phyloP scores from a whole-genome alignment of 1,140 invertebrate species.

The Drosophila serrata region DNA sequence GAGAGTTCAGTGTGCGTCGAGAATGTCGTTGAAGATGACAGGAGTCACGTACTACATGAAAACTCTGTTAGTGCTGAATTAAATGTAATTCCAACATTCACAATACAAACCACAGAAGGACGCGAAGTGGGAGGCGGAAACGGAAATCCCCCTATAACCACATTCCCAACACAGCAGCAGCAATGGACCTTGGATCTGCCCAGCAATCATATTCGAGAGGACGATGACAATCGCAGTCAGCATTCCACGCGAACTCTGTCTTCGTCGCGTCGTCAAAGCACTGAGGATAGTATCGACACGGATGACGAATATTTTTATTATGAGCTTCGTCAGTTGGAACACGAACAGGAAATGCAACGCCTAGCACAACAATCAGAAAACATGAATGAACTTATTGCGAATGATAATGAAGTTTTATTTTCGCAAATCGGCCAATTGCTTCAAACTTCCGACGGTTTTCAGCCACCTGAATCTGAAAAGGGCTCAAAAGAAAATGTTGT shows the following conservation, averaged over 20 bases:
- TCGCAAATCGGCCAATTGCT: slow-evolving; percentile 74
- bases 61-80: neutral
- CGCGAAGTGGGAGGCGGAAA: neutral
- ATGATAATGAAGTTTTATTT: slow-evolving; percentile 84
- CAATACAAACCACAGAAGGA: slow-evolving; percentile 5
- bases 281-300: slow-evolving; percentile 96
- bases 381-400: slow-evolving; percentile 72
- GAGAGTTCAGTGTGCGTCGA: slow-evolving; percentile 32
- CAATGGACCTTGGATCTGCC: slow-evolving; percentile 91
- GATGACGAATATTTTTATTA: slow-evolving; percentile 98
- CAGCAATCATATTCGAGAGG: slow-evolving; percentile 87
- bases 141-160: neutral
- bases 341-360: slow-evolving; percentile 92
- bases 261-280: slow-evolving; percentile 94
- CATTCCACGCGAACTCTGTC: slow-evolving; percentile 94
- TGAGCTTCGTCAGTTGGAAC: slow-evolving; percentile 93
- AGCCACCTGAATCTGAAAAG: neutral
- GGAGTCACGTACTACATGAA: neutral
- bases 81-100: slow-evolving; percentile 10
- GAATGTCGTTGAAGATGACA: neutral
- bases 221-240: slow-evolving; percentile 94
- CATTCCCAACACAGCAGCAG: slow-evolving; percentile 82
- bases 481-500: neutral
- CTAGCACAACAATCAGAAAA: slow-evolving; percentile 85
- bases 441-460: slow-evolving; percentile 5